Evolutionary conservation across 1,140 invertebrate genomes (phyloP), one percentile per base, ranked within the genome.

Genomic region (Subanguina moxae): DNA sequence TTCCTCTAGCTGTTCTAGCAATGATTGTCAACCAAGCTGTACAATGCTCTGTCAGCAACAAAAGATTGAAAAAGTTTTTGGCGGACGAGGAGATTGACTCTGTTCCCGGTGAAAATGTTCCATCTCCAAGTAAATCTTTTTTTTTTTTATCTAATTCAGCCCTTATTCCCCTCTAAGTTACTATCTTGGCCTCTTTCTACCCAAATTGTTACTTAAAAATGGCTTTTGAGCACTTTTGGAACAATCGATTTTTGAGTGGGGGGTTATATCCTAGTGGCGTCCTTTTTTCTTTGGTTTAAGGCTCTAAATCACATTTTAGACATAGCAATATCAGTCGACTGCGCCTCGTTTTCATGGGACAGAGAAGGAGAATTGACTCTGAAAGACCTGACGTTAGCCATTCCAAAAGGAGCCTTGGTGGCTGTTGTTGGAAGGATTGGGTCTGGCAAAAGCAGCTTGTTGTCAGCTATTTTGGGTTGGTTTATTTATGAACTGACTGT

Each of bases 1-100:
- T 95, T 84, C 93, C 94, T 76, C 86, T 89, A 56, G 75, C 80
- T 28, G 85, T 87, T 71, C 78, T 88, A 62, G 72, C 65, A 76
- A 80, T 71, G 74, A 78, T 87, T 32, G 84, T 87, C 65, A 82
- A 83, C 13, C 83, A 81, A 63, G 65, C 86, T 19, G 80, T 87
- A 28, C 83, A 86, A 71, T 69, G 56, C 25, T 25, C 56, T 19
- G 78, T 78, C 11, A 77, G 75, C 66, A 80, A 81, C 71, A 75
- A 76, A 38, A 64, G 78, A 23, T 57, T 80, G n/a, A 78, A 77
- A 28, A 62, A 62, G 15, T 80, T 82, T 46, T 68, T 80, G 42
- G 74, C 72, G 19, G 76, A 38, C 0, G 78, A 82, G 17, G 78
- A 80, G 68, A 75, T 80, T 42, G 74, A 79, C n/a, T 45, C 57